Evolutionary conservation across 2,113 vertebrate species (phyloP).

Genomic region (Sapayoa aenigma): DNA sequence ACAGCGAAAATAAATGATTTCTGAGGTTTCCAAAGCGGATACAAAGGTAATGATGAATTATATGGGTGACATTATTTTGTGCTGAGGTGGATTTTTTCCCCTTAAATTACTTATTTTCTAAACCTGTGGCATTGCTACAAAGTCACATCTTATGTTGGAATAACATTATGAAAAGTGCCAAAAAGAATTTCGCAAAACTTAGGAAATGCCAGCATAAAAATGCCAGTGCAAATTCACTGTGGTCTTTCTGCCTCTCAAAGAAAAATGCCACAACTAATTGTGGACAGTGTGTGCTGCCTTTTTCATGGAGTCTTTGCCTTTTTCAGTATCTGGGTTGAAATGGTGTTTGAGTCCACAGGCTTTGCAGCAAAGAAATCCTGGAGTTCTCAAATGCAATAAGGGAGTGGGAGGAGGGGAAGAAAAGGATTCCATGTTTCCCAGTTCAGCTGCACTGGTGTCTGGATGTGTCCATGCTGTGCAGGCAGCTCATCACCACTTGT

Average conservation of each 20-base stretch:
- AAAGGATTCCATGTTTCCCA: background rate
- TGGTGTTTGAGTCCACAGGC: background rate
- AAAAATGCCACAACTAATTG: background rate
- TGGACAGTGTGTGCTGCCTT: no score
- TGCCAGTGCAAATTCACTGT: background rate
- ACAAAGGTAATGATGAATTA: background rate
- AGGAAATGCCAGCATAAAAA: background rate
- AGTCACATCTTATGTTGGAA: background rate
- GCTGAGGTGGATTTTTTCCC: background rate
- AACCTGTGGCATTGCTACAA: background rate
- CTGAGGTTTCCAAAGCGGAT: background rate
- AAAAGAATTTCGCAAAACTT: background rate
- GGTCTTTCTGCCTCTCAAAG: background rate
- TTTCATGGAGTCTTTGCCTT: background rate
- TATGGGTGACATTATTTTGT: background rate
- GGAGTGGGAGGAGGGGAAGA: background rate
- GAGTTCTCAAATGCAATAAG: background rate
- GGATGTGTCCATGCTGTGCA: background rate
- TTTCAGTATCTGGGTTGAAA: background rate
- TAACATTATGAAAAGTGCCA: background rate
- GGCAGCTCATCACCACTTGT: background rate
- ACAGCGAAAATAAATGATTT: background rate
- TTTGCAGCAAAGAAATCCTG: background rate
- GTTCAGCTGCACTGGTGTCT: background rate
- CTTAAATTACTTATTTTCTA: background rate